Percentiles rank a stretch among this genome's conserved stretches.
Evolutionary conservation across 2,888 invertebrate species (phyloP).

Genomic region (Drosophila parthenogenetica): DNA sequence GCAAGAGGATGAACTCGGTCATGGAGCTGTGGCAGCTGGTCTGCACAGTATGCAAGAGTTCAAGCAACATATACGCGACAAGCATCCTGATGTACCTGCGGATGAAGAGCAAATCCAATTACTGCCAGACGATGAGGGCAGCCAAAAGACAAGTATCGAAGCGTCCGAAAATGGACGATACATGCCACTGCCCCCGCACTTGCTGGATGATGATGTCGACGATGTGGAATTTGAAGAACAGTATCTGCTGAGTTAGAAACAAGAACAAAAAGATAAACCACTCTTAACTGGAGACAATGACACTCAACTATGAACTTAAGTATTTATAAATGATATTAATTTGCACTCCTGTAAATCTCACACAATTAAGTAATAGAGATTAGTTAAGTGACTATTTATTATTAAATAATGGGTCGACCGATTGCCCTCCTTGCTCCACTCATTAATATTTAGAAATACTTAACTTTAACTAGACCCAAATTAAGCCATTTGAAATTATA

Average conservation of each 20-base stretch:
- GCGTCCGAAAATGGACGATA: conserved; percentile 45
- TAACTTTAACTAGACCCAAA: conserved; percentile 12
- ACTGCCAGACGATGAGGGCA: conserved; percentile 41
- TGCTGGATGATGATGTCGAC: conserved; percentile 62
- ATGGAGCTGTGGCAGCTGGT: conserved; percentile 30
- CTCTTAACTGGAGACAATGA: not conserved
- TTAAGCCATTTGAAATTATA: conserved; percentile 20
- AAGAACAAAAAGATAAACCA: not conserved
- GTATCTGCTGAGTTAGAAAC: conserved; percentile 63
- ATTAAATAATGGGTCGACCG: conserved; percentile 20
- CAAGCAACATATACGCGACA: conserved; percentile 72
- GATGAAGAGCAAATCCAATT: conserved; percentile 36
- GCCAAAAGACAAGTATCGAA: conserved; percentile 11
- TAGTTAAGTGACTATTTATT: conserved; percentile 58
- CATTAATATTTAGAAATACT: conserved; percentile 20
- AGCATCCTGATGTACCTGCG: conserved; percentile 64
- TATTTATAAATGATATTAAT: conserved; percentile 33
- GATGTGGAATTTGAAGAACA: conserved; percentile 68
- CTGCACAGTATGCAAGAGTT: conserved; percentile 70
- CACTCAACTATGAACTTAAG: conserved; percentile 34
- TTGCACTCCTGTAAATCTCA: conserved; percentile 36
- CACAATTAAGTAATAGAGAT: conserved; percentile 40
- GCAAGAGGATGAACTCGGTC: conserved; percentile 34
- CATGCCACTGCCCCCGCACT: conserved; percentile 73
- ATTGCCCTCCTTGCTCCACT: conserved; percentile 5